Conservation (phyloP, 1,140 invertebrate genomes). For the Antheraea pernyi region DNA sequence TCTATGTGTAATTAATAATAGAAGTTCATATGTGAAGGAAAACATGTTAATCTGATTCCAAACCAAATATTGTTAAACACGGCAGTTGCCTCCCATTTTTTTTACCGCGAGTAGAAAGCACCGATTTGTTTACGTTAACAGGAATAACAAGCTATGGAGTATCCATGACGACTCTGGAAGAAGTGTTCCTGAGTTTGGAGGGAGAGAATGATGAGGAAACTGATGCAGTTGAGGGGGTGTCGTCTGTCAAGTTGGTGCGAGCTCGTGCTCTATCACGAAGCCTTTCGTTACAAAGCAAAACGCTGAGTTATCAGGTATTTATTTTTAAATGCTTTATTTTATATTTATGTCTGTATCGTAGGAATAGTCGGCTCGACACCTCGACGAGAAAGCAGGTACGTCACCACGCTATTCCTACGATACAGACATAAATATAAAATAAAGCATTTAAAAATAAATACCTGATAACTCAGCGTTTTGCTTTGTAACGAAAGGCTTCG, state of each 20-base stretch:
- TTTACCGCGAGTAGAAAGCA: background rate
- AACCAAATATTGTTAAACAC: too few species aligned
- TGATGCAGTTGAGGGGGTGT: conserved; percentile 85
- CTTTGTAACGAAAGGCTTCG: conserved; percentile 85
- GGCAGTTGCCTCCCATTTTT: too few species aligned
- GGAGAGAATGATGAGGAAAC: conserved; percentile 84
- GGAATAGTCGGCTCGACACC: too few species aligned
- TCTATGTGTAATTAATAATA: too few species aligned
- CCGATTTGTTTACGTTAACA: conserved; percentile 18
- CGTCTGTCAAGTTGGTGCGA: conserved; percentile 85
- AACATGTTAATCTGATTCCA: too few species aligned
- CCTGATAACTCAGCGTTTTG: conserved; percentile 86
- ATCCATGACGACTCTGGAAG: conserved; percentile 96
- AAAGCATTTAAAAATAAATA: conserved; percentile 19
- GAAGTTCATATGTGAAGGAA: too few species aligned
- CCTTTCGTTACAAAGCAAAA: conserved; percentile 85
- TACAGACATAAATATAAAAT: too few species aligned
- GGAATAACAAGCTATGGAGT: conserved; percentile 93
- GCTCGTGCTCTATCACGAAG: conserved; percentile 85
- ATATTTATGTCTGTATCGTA: too few species aligned
- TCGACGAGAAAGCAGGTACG: too few species aligned
- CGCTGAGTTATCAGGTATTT: conserved; percentile 83
- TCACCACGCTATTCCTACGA: too few species aligned
- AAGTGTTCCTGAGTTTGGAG: conserved; percentile 89
- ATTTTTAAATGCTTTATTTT: background rate